phyloP scores from a whole-genome alignment of 2,797 vertebrate species.

The Molossus alvarezi region DNA sequence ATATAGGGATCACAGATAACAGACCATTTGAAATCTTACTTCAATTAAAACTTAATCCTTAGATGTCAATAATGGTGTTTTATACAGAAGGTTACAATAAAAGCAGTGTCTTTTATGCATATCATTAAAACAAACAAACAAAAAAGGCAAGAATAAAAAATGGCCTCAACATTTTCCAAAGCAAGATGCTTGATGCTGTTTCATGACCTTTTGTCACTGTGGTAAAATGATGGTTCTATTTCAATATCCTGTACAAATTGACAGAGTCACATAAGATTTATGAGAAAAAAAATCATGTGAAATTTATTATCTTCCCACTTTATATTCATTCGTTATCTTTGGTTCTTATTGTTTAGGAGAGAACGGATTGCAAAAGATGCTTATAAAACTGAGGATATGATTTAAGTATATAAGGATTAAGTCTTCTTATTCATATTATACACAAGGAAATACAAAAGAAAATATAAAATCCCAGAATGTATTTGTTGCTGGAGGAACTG shows the following conservation, averaged over 20 bases:
- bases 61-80: constrained; percentile 77
- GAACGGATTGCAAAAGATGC: background rate
- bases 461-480: background rate
- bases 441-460: background rate
- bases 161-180: constrained; percentile 68
- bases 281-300: background rate
- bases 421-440: background rate
- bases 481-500: background rate
- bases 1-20: constrained; percentile 80
- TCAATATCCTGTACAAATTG: constrained; percentile 65
- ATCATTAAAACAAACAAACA: constrained; percentile 33
- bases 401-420: background rate
- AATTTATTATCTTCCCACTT: constrained; percentile 15
- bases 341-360: constrained; percentile 58
- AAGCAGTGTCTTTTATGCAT: constrained; percentile 68
- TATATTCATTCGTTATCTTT: constrained; percentile 59
- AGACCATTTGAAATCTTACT: constrained; percentile 83
- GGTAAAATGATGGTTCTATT: constrained; percentile 59
- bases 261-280: constrained; percentile 38
- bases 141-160: constrained; percentile 70
- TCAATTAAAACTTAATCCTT: constrained; percentile 85
- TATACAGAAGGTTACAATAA: constrained; percentile 77
- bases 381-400: constrained; percentile 70
- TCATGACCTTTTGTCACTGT: constrained; percentile 61
- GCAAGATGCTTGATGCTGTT: constrained; percentile 13